Percentiles rank a stretch among this genome's conserved stretches.
phyloP scores from a whole-genome alignment of 2,888 invertebrate species.

The Drepana falcataria region DNA sequence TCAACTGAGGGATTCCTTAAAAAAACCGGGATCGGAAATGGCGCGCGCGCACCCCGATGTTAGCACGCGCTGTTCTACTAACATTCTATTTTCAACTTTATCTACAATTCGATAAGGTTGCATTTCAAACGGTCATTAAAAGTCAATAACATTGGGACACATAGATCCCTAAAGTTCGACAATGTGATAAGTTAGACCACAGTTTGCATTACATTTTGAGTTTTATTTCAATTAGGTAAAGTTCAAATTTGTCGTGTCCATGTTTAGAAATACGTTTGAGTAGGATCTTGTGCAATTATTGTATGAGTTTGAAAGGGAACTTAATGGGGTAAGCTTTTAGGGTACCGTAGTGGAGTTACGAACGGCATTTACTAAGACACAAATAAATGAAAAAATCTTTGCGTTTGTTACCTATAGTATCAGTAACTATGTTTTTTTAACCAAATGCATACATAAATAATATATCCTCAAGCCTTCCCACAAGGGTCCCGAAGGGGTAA shows the following conservation, averaged over 20 bases:
- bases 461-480: no score
- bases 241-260: conserved; percentile 10
- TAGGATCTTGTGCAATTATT: conserved; percentile 46
- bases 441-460: no score
- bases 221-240: neutral
- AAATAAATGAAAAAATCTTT: neutral
- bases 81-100: conserved; percentile 17
- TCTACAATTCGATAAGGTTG: neutral
- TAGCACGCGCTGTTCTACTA: conserved; percentile 55
- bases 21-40: conserved; percentile 56
- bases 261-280: conserved; percentile 6
- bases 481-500: no score
- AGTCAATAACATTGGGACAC: neutral
- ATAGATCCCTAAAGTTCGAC: neutral
- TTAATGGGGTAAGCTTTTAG: conserved; percentile 18
- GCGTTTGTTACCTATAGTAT: no score
- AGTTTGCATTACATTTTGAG: conserved; percentile 6
- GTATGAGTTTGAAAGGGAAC: conserved; percentile 36
- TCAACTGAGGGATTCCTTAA: conserved; percentile 57
- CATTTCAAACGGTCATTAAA: neutral
- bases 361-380: neutral
- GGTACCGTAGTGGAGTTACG: conserved; percentile 11
- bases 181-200: neutral
- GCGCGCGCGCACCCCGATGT: conserved; percentile 68
- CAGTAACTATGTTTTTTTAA: no score